These are phyloP conservation scores for Axis porcinus DNA, from an alignment of 2,113 vertebrate species.

Conservation along the genomic window DNA sequence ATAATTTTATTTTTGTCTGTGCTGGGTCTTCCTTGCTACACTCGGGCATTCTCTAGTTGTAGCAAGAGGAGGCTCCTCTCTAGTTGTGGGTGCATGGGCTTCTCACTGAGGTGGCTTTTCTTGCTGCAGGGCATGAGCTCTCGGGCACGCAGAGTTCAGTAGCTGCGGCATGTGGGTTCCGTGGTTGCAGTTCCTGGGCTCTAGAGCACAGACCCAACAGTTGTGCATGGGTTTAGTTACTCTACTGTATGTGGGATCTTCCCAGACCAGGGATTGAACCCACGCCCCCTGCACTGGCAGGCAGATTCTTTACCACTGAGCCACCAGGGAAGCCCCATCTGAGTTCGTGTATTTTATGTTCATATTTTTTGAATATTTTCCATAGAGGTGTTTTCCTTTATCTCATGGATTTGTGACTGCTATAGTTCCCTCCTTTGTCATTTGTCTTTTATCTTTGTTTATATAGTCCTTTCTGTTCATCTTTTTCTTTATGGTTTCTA, in stretches of 20 bases:
- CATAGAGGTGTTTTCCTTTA: neutral
- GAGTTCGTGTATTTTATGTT: neutral
- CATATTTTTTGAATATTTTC: neutral
- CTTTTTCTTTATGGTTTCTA: neutral
- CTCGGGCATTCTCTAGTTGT: neutral
- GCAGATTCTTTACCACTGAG: neutral
- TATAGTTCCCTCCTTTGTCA: neutral
- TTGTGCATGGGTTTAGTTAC: neutral
- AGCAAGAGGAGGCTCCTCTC: neutral
- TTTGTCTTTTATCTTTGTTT: neutral
- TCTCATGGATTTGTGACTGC: neutral
- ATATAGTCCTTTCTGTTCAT: neutral
- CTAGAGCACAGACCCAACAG: neutral
- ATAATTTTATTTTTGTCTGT: neutral
- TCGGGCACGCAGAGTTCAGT: neutral
- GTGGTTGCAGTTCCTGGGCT: neutral
- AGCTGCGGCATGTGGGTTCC: neutral
- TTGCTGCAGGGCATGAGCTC: neutral
- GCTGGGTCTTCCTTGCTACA: neutral
- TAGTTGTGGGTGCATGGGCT: neutral
- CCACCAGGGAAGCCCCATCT: neutral
- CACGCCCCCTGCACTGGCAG: accelerated
- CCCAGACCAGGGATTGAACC: neutral
- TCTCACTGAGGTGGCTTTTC: neutral
- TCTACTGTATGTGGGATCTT: neutral